These are phyloP conservation scores for Clangula hyemalis DNA, from an alignment of 2,797 vertebrate species.

Conservation along the genomic window DNA sequence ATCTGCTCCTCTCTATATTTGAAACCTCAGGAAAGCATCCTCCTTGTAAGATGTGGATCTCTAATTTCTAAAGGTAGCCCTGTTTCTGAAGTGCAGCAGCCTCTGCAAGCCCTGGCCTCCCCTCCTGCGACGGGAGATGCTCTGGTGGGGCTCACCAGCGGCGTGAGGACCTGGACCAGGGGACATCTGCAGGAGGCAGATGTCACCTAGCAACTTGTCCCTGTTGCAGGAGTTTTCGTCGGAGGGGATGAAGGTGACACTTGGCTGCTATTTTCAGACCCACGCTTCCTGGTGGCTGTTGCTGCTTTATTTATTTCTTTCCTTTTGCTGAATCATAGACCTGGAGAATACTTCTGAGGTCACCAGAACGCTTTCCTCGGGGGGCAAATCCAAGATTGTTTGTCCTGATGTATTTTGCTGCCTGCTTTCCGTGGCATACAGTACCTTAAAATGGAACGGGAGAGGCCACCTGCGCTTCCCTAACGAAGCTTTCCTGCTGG, in stretches of 20 bases:
- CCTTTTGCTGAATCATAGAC: slow-evolving; percentile 41
- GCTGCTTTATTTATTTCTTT: not conserved
- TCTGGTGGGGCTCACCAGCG: not conserved
- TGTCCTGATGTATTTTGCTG: not conserved
- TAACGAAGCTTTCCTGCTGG: not conserved
- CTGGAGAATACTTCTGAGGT: slow-evolving; percentile 18
- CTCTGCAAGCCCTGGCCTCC: not conserved
- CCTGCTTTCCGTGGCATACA: not conserved
- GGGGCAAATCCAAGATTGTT: not conserved
- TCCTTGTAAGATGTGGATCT: not conserved
- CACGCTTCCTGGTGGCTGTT: slow-evolving; percentile 30
- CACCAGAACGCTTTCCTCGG: not conserved
- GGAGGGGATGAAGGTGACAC: slow-evolving; percentile 49
- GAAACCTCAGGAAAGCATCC: not conserved
- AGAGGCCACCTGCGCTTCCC: not conserved
- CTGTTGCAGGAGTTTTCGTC: slow-evolving; percentile 15
- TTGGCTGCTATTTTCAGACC: slow-evolving; percentile 58
- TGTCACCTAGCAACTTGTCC: slow-evolving; percentile 45
- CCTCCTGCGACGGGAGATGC: not conserved
- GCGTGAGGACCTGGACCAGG: not conserved
- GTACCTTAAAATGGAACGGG: not conserved
- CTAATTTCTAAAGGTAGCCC: not conserved
- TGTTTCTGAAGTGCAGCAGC: not conserved
- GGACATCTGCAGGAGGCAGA: slow-evolving; percentile 33
- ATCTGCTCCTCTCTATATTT: slow-evolving; percentile 9